Conservation (phyloP, 2,888 invertebrate species). For the Brachypalpus laphriformis region DNA sequence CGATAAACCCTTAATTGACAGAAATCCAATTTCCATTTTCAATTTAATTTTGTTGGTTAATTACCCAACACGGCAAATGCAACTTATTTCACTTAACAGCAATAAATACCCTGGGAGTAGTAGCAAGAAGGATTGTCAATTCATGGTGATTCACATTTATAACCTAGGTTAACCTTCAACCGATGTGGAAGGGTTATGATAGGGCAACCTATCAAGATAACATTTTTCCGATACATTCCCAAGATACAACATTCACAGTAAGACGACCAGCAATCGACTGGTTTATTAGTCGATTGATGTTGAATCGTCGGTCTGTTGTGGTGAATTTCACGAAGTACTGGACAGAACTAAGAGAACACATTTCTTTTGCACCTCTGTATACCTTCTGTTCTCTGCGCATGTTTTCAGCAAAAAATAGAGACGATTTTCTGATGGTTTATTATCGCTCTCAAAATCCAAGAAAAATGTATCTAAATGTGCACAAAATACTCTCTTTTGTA, state of each 20-base stretch:
- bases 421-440: not conserved
- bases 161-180: constrained; percentile 9
- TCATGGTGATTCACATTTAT: not conserved
- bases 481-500: not conserved
- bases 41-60: not conserved
- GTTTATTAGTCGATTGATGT: not conserved
- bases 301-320: not conserved
- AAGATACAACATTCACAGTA: not conserved
- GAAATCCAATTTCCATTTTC: not conserved
- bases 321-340: not conserved
- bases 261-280: not conserved
- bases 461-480: not conserved
- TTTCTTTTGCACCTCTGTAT: not conserved
- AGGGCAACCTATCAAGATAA: not conserved
- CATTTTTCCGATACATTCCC: not conserved
- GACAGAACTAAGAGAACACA: not conserved
- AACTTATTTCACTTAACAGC: not conserved
- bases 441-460: not conserved
- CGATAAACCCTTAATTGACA: not conserved
- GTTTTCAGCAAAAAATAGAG: not conserved
- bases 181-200: not conserved
- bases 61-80: not conserved
- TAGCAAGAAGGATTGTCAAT: not conserved
- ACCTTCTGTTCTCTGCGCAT: not conserved
- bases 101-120: not conserved